A percentile compares a stretch with the other conserved stretches of the same genome.
Evolutionary conservation across 2,888 invertebrate genomes (phyloP).

Genomic region (Tipula lateralis): DNA sequence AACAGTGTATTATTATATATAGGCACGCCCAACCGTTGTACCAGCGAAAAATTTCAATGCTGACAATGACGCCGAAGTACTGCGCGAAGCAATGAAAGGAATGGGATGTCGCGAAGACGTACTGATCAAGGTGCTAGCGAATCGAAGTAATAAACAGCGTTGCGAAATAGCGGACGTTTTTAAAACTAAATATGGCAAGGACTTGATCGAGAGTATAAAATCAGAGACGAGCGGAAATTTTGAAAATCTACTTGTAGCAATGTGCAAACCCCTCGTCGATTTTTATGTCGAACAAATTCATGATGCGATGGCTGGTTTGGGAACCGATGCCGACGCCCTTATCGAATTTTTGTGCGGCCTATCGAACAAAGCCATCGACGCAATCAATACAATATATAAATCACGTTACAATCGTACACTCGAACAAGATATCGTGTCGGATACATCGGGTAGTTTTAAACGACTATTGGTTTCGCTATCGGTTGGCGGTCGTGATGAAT

Average conservation of each 20-base stretch:
- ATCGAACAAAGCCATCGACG: conserved; percentile 76
- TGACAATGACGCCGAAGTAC: conserved; percentile 69
- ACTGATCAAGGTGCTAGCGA: conserved; percentile 77
- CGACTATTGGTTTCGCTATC: conserved; percentile 81
- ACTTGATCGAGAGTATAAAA: conserved; percentile 75
- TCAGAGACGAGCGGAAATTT: conserved; percentile 87
- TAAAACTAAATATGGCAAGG: conserved; percentile 52
- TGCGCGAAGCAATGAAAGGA: conserved; percentile 90
- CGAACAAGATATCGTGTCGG: conserved; percentile 76
- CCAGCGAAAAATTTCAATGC: conserved; percentile 75
- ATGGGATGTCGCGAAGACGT: conserved; percentile 83
- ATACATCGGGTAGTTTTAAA: conserved; percentile 89
- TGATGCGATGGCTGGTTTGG: conserved; percentile 76
- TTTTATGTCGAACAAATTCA: conserved; percentile 79
- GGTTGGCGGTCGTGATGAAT: conserved; percentile 67
- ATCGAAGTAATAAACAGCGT: conserved; percentile 79
- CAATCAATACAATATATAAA: conserved; percentile 73
- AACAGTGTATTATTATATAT: too few species aligned
- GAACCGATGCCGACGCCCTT: conserved; percentile 78
- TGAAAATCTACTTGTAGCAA: conserved; percentile 72
- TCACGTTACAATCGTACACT: conserved; percentile 44
- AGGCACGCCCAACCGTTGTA: conserved; percentile 63
- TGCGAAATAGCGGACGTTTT: conserved; percentile 47
- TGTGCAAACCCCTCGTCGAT: conserved; percentile 80
- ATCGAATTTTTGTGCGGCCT: conserved; percentile 86